Base-by-base conservation (phyloP, 2,888 invertebrate species). In the Phortica okadai region DNA sequence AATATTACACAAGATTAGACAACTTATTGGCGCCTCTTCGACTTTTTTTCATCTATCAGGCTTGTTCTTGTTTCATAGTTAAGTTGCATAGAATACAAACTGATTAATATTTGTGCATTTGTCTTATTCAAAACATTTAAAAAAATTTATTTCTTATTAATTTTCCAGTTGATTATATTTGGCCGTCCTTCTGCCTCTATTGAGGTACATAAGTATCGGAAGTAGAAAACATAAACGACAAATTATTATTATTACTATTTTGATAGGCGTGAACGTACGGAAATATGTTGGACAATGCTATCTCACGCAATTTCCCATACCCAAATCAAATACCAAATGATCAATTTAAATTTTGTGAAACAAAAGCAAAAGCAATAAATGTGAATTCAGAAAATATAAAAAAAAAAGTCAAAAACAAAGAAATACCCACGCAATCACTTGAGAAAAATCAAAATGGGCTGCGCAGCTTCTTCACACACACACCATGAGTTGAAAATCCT, bases 191-290 rank as follows among this genome's bases (percentile, higher is more conserved):
- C 75, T 70, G 79, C 6, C 21, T 21, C 21, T 21, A 21, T 21
- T 21, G 21, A 14, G 56, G 66, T 59, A 59, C 21, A 21, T 50
- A 75, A 54, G 75, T 80, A 80, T 89, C 90, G 88, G 90, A 88
- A 88, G 90, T 89, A 81, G 80, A 78, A 79, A 80, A 83, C 87
- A 84, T 84, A 83, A 78, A 85, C 82, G 89, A 88, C 89, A 89
- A 89, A 88, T 88, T 87, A 88, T 88, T 87, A 86, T 84, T 82
- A 86, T 88, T 82, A 82, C 81, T 83, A 85, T 88, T 88, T 83
- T 83, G 86, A 83, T 85, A 82, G 82, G 77, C 62, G 70, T 74
- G 70, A 73, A 72, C 70, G 42, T 6, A 42, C 73, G 75, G 58
- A 69, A 33, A n/a, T 14, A 66, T 59, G n/a, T 59, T 16, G 66